Evolutionary conservation across 2,888 invertebrate genomes (phyloP).

Genomic region (Cordilura impudica): DNA sequence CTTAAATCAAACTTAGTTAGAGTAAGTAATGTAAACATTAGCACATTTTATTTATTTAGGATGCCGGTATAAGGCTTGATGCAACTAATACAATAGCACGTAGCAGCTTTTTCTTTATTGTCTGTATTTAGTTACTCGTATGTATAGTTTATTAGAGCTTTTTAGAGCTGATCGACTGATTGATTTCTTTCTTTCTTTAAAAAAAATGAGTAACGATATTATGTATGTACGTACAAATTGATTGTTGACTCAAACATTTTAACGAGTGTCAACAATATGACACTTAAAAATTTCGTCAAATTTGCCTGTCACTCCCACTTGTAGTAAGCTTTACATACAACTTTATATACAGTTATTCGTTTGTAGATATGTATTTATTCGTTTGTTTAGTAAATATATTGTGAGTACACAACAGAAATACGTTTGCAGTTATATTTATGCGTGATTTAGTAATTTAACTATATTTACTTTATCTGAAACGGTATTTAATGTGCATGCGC

Average conservation of each 20-base stretch:
- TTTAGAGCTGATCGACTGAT: neutral
- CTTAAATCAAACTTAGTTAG: too few species aligned
- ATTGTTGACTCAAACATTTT: neutral
- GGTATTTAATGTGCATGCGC: too few species aligned
- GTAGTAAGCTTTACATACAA: neutral
- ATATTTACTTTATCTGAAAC: too few species aligned
- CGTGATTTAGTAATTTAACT: too few species aligned
- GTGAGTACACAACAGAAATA: too few species aligned
- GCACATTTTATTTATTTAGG: neutral
- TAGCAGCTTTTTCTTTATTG: neutral
- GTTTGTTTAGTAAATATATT: too few species aligned
- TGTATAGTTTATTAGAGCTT: neutral
- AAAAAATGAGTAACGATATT: neutral
- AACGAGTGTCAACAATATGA: neutral
- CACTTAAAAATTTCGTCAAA: neutral
- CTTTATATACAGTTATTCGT: constrained; percentile 23
- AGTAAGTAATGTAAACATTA: too few species aligned
- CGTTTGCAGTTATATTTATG: too few species aligned
- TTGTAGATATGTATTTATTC: too few species aligned
- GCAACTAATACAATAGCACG: neutral
- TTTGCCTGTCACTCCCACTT: neutral
- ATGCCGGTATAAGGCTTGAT: neutral
- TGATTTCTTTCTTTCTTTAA: neutral
- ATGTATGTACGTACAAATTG: neutral
- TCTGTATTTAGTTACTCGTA: neutral